phyloP scores from a whole-genome alignment of 2,888 invertebrate species.

The Drosophila algonquin region DNA sequence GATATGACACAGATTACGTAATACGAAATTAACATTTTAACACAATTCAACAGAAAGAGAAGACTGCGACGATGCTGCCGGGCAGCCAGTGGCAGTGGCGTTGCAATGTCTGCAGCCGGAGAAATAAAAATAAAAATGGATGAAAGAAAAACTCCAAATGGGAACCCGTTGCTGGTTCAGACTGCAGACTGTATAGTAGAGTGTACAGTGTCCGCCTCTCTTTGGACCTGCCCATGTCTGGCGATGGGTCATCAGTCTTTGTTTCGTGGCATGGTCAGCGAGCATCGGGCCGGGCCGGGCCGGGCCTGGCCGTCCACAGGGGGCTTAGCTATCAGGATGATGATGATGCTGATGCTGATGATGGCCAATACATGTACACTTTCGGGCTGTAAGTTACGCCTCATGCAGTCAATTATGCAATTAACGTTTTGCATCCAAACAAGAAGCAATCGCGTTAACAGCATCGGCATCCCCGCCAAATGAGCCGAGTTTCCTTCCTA shows the following conservation, averaged over 20 bases:
- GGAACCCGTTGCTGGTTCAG: conserved; percentile 37
- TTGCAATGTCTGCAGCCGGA: conserved; percentile 40
- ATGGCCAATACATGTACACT: conserved; percentile 45
- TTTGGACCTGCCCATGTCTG: conserved; percentile 46
- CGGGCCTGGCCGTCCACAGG: conserved; percentile 16
- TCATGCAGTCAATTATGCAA: conserved; percentile 76
- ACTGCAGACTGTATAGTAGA: conserved; percentile 3
- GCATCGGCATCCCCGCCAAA: conserved; percentile 53
- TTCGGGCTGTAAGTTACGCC: conserved; percentile 53
- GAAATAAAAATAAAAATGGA: conserved; percentile 48
- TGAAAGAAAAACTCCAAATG: conserved; percentile 31
- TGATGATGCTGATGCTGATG: conserved; percentile 4
- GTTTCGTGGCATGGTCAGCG: conserved; percentile 59
- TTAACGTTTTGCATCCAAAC: conserved; percentile 67
- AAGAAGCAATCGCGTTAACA: conserved; percentile 58
- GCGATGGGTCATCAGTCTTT: conserved; percentile 65
- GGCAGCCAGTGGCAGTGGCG: conserved; percentile 1
- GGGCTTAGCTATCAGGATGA: conserved; percentile 30
- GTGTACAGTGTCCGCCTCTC: conserved; percentile 29
- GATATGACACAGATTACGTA: conserved; percentile 80
- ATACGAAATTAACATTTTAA: conserved; percentile 78
- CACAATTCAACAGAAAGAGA: conserved; percentile 70
- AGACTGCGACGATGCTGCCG: conserved; percentile 22
- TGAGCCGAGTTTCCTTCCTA: conserved; percentile 73
- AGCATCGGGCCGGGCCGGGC: neutral